Evolutionary conservation across 2,888 invertebrate species (phyloP), one percentile per base, ranked within the genome.

Genomic region (Stegana nigrithorax): DNA sequence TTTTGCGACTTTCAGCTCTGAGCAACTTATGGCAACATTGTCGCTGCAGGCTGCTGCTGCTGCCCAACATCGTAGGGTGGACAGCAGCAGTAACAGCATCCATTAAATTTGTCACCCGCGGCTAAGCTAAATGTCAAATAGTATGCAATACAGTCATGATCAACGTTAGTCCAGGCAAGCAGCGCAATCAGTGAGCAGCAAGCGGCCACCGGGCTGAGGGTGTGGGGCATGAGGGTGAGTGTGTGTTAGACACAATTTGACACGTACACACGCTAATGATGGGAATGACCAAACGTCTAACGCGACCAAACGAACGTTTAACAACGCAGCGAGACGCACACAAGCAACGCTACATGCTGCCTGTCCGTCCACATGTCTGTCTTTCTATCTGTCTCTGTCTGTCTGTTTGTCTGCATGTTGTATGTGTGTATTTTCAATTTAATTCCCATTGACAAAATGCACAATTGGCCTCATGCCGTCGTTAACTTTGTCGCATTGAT

Each of bases 61-160:
- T 32, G 32, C 8, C n/a, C 45, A 21, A 23, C 23, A 19, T 17
- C 23, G 42, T 14, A 7, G 8, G 32, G 10, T 12, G 32, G 10
- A 32, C 3, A 36, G 5, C 36, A 36, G 10, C 36, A 36, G 36
- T 23, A 10, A 47, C 17, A 21, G 68, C 71, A 73, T 70, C 81
- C 82, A 81, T 82, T 81, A 82, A 82, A 81, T 81, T 81, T 81
- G 83, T 82, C 82, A 82, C 81, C 81, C 81, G 81, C 82, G 82
- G 81, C 82, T 81, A 82, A 82, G 81, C 81, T 81, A 82, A 81
- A 81, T 81, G 81, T 81, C 83, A 81, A 81, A 79, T 80, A 76
- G 66, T 67, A 61, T 66, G 65, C 61, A 59, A 60, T 50, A 67
- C 67, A 63, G 58, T 60, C 29, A 39, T 59, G 23, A 29, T n/a